Evolutionary conservation across 1,140 invertebrate species (phyloP), one percentile per base, ranked within the genome.

Genomic region (Phocides pigmalion): DNA sequence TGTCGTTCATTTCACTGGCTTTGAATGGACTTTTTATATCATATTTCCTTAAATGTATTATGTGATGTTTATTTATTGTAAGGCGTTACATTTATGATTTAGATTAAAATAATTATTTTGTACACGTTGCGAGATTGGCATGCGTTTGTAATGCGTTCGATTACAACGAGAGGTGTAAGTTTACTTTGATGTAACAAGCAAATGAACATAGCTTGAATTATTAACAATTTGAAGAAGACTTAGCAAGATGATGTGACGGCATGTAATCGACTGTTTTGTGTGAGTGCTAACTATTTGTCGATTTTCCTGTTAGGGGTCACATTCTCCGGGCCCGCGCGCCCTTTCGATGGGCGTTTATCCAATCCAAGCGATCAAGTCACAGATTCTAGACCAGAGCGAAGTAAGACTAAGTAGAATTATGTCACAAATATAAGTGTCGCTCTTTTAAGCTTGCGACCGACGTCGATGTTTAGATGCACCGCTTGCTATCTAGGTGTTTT

Each of bases 281-380:
- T 90, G 84, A 83, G 86, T 90, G 92, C 84, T 92, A 92, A 93
- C 91, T 82, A 76, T 87, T 81, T 87, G 89, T 92, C 87, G 89
- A 82, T 92, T 89, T 90, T 93, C 91, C 90, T 76, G 84, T 85
- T 93, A 97, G 96, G 97, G 97, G 91, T 94, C 96, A 81, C 96
- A 96, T 87, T 97, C 97, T 89, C 96, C 97, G 89, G 96, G 95
- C 93, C 95, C 95, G 87, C 95, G 96, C 84, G 95, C 95, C 81
- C 94, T 96, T 68, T 96, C 96, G 70, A 96, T 97, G 95, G 97
- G 97, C 75, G 94, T 96, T 89, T 97, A 96, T 92, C 96, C 96
- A 76, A 95, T 97, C 89, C 95, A 97, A 93, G 95, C 94, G 92
- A 94, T 98, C 90, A 95, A 95, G 90, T 97, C 96, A 79, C 94